Conservation (phyloP, 2,113 vertebrate genomes). For the Nothobranchius kuhntae region DNA sequence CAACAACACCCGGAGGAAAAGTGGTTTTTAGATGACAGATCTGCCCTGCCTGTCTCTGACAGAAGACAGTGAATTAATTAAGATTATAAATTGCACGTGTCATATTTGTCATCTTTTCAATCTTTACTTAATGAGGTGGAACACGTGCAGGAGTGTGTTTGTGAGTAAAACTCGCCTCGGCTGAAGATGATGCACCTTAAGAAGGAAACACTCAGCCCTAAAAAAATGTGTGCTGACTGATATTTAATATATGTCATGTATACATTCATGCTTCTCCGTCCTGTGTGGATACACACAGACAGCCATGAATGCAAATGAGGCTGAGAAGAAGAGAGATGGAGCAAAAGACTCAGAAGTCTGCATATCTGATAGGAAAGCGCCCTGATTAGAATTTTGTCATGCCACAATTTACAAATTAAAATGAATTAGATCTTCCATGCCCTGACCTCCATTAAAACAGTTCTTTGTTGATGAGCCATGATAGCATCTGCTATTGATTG, state of each 20-base stretch:
- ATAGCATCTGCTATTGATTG: constrained; percentile 74
- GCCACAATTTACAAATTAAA: constrained; percentile 75
- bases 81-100: constrained; percentile 69
- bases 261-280: constrained; percentile 51
- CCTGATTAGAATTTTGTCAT: constrained; percentile 72
- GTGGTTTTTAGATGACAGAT: constrained; percentile 33
- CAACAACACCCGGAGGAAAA: constrained; percentile 35
- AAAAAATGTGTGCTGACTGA: constrained; percentile 33
- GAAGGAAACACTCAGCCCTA: constrained; percentile 22
- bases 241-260: constrained; percentile 62
- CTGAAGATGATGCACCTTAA: constrained; percentile 21
- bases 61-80: constrained; percentile 70
- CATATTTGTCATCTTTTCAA: constrained; percentile 71
- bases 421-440: constrained; percentile 69
- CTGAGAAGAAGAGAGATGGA: constrained; percentile 1
- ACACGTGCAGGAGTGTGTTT: constrained; percentile 28
- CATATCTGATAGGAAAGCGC: constrained; percentile 57
- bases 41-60: constrained; percentile 47
- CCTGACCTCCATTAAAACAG: constrained; percentile 76
- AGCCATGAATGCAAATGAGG: constrained; percentile 54
- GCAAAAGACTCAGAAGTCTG: constrained; percentile 50
- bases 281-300: constrained; percentile 45
- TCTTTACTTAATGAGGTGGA: constrained; percentile 69
- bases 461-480: constrained; percentile 73
- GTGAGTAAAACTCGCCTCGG: constrained; percentile 27